Conservation (phyloP, 2,888 invertebrate genomes). For the Lasioglossum morio region DNA sequence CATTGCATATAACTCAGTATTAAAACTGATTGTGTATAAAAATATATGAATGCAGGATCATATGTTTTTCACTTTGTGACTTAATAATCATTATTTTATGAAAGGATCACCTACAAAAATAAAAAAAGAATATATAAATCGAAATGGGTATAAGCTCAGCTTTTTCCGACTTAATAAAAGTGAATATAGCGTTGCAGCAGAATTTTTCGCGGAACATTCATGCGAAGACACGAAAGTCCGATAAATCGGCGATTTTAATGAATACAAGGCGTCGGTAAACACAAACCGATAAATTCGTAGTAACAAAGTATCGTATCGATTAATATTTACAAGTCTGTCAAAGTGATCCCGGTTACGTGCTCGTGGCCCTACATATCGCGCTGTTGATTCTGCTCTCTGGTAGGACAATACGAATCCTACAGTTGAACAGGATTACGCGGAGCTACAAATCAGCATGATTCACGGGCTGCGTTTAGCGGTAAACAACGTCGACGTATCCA, state of each 20-base stretch:
- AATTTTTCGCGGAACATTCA: not conserved
- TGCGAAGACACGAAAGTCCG: not conserved
- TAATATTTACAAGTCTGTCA: not conserved
- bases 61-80: too few relatives aligned
- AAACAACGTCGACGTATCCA: conserved; percentile 8
- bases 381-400: not conserved
- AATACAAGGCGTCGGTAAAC: not conserved
- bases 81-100: not conserved
- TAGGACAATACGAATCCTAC: conserved; percentile 15
- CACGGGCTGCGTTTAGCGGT: conserved; percentile 11
- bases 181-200: not conserved
- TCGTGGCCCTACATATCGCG: not conserved
- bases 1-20: too few relatives aligned
- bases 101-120: not conserved
- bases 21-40: too few relatives aligned
- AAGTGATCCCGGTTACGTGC: conserved; percentile 8
- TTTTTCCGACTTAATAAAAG: not conserved
- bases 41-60: too few relatives aligned
- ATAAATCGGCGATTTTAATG: not conserved
- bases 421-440: conserved; percentile 19
- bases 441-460: conserved; percentile 23
- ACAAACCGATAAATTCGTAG: not conserved
- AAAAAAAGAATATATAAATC: not conserved
- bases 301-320: not conserved
- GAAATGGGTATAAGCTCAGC: not conserved